Percentiles rank a stretch among this genome's conserved stretches.
Evolutionary conservation across 2,888 invertebrate species (phyloP).

Genomic region (Lithophane semibrunnea): DNA sequence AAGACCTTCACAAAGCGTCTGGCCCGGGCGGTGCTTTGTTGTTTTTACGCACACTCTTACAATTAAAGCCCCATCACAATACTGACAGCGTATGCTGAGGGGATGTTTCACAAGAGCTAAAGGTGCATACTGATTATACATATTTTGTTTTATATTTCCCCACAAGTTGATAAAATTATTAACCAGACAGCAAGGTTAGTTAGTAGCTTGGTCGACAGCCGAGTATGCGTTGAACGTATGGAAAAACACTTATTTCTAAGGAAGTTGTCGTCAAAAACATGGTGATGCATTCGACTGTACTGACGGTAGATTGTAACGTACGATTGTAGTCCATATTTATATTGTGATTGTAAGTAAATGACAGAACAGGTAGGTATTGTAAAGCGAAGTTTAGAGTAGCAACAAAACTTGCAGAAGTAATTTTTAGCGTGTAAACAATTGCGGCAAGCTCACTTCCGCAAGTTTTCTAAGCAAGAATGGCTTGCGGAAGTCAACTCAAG

Average conservation of each 20-base stretch:
- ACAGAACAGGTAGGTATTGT: not conserved
- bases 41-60: conserved; percentile 8
- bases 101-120: conserved; percentile 6
- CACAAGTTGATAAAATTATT: not conserved
- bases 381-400: not conserved
- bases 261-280: not conserved
- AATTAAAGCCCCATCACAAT: not conserved
- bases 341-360: no score
- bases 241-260: not conserved
- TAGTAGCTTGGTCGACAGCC: not conserved
- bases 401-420: not conserved
- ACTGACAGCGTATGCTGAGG: not conserved
- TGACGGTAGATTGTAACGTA: not conserved
- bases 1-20: conserved; percentile 12
- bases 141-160: not conserved
- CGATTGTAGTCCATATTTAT: not conserved
- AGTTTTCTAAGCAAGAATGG: not conserved
- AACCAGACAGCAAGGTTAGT: not conserved
- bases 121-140: conserved; percentile 5
- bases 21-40: not conserved
- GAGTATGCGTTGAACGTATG: not conserved
- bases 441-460: not conserved
- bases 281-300: not conserved
- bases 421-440: not conserved
- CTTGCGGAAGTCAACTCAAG: not conserved